Base-by-base conservation (phyloP, 2,888 invertebrate species). In the Meghimatium bilineatum region DNA sequence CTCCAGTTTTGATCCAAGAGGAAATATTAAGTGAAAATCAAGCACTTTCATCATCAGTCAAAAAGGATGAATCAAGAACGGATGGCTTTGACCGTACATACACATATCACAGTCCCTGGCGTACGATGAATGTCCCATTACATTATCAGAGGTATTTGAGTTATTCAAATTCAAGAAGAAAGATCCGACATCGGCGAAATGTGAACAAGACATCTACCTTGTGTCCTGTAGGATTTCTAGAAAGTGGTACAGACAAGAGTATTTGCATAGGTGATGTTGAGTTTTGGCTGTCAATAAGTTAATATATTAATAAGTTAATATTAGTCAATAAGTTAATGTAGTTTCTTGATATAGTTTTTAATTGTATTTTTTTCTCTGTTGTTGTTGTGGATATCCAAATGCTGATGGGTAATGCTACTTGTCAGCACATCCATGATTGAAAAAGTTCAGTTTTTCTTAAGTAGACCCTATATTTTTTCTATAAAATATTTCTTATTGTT, bases 221-320 rank as follows among this genome's bases (percentile, higher is more conserved):
- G 10, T 85, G 85, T 67, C 84, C 83, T 26, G 77, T 79, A n/a
- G 84, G 83, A 20, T 80, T 80, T 29, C n/a, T 56, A 12, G 38
- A 52, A 56, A 52, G 72, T 75, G 32, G 67, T 29, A 32, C 23
- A 34, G 44, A 77, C 36, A 52, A 69, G n/a, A 60, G 29, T n/a
- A 29, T n/a, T 12, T 83, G 83, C 63, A 67, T 84, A 85, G 83
- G 85, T 85, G 81, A 81, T 63, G 38, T 74, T 12, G 69, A 12
- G 20, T 69, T 67, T 12, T n/a, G n/a, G 29, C 20, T 49, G 32
- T 8, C 56, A 56, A 56, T 56, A 49, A 8, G 17, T 49, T 49
- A 49, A 12, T 49, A 12, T 49, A 49, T 17, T n/a, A n/a, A 49
- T 49, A 12, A 12, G 49, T 49, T 49, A 49, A 49, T 17, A 49